Conservation (phyloP, 2,888 invertebrate species). For the Parascotia fuliginaria region DNA sequence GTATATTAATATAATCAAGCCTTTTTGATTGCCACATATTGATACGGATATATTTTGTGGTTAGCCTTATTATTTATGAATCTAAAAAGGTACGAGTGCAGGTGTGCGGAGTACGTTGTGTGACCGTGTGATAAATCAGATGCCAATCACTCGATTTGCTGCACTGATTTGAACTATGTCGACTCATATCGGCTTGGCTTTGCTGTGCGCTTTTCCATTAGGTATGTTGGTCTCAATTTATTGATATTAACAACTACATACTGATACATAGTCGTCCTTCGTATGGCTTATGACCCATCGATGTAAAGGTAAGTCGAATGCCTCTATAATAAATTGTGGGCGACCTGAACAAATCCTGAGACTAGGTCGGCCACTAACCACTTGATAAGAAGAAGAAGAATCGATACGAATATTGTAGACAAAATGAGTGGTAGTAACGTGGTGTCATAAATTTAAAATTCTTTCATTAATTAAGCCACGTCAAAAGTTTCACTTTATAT, state of each 20-base stretch:
- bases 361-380: too few species aligned
- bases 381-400: too few species aligned
- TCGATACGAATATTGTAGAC: too few species aligned
- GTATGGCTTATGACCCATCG: too few species aligned
- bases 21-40: neutral
- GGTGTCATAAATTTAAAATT: too few species aligned
- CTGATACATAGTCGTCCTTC: neutral
- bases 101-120: constrained; percentile 22
- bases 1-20: neutral
- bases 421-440: too few species aligned
- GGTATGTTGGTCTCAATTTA: too few species aligned
- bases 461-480: too few species aligned
- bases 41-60: constrained; percentile 9
- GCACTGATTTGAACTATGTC: constrained; percentile 10
- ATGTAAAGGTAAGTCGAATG: too few species aligned
- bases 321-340: too few species aligned
- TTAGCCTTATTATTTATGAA: constrained; percentile 11
- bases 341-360: too few species aligned
- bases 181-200: constrained; percentile 21
- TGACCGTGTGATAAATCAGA: constrained; percentile 41
- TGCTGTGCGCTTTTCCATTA: constrained; percentile 11
- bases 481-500: too few species aligned
- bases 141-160: constrained; percentile 22
- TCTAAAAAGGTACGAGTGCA: constrained; percentile 12
- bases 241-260: neutral